Conservation (phyloP, 2,113 vertebrate genomes). For the Eonycteris spelaea region DNA sequence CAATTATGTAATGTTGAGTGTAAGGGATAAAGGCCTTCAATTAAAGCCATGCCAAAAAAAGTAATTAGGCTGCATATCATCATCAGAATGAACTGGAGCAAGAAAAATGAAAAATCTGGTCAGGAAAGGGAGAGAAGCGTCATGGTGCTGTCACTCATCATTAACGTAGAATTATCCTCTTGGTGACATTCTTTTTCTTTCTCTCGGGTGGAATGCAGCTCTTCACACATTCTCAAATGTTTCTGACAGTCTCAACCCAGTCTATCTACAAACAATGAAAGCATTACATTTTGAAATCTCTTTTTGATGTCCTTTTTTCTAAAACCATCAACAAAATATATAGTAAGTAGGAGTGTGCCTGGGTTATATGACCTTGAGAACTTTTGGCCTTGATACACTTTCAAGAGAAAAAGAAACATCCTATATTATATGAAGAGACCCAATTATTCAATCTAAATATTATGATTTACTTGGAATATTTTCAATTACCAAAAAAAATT, state of each 20-base stretch:
- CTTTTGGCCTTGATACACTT: background rate
- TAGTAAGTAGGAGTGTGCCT: background rate
- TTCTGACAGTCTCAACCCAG: background rate
- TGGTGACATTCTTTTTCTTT: background rate
- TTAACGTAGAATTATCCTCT: background rate
- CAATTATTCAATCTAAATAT: background rate
- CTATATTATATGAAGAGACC: background rate
- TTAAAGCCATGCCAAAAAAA: conserved; percentile 66
- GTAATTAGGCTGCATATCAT: conserved; percentile 66
- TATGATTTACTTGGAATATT: background rate
- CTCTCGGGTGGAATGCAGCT: background rate
- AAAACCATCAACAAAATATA: background rate
- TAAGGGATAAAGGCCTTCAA: conserved; percentile 55
- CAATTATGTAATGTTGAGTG: conserved; percentile 49
- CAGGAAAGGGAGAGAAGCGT: background rate
- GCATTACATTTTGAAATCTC: background rate
- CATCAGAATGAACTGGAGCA: conserved; percentile 57
- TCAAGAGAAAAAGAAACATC: background rate
- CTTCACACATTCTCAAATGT: background rate
- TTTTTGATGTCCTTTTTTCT: background rate
- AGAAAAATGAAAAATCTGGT: conserved; percentile 42
- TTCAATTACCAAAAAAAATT: background rate
- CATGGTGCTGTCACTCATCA: background rate
- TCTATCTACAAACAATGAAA: background rate
- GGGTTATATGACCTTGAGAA: background rate